Percentiles rank a stretch among this genome's conserved stretches.
Evolutionary conservation across 2,113 vertebrate species (phyloP).

Genomic region (Saguinus midas): DNA sequence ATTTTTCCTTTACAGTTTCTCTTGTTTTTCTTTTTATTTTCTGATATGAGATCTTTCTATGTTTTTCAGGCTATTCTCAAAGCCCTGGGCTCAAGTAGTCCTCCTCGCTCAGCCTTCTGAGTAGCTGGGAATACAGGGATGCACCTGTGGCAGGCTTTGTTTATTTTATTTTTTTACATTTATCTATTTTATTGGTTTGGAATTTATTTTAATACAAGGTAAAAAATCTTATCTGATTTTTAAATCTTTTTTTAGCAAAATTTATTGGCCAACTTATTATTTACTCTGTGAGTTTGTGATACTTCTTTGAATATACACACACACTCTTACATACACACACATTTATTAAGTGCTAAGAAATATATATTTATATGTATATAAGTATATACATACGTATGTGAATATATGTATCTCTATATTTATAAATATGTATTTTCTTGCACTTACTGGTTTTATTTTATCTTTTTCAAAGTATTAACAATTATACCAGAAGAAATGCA

Average conservation of each 20-base stretch:
- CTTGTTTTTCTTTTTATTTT: background rate
- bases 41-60: background rate
- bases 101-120: background rate
- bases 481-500: background rate
- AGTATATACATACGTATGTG: background rate
- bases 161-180: background rate
- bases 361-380: background rate
- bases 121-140: background rate
- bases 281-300: background rate
- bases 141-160: background rate
- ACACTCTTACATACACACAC: accelerated
- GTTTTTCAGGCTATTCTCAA: background rate
- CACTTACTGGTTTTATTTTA: background rate
- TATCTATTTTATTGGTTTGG: background rate
- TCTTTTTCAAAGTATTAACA: background rate
- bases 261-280: background rate
- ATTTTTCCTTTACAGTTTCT: background rate
- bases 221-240: background rate
- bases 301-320: background rate
- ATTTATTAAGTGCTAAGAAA: background rate
- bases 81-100: background rate
- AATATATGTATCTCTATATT: background rate
- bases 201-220: background rate
- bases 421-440: background rate
- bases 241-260: background rate